Evolutionary conservation across 2,113 vertebrate genomes (phyloP), one percentile per base, ranked within the genome.

Genomic region (Semicossyphus pulcher): DNA sequence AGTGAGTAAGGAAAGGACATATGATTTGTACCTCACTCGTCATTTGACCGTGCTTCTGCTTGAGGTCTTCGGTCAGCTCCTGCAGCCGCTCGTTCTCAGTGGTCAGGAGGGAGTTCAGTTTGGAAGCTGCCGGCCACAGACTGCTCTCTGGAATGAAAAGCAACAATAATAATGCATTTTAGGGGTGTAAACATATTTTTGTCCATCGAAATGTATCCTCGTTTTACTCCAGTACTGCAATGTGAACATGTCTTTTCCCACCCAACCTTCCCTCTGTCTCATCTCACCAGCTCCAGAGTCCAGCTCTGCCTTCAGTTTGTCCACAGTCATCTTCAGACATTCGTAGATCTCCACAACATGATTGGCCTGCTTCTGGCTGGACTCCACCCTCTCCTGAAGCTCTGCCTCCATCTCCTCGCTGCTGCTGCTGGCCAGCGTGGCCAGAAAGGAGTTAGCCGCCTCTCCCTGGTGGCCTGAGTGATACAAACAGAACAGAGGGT

Each of bases 331-430:
- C 86, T 95, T 96, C 23, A 99, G 81, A 53, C 93, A 93, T 80
- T 96, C 95, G 1, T 96, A 99, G 57, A 97, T 94, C 0, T 94
- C 95, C 36, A 95, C 94, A 47, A 97, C 95, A 32, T 94, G 96
- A 41, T 89, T 92, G 54, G 96, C 95, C 37, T 96, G 96, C 71
- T 95, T 94, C 21, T 93, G 92, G 53, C 97, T 98, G 7, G 95
- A 97, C 84, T 98, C 96, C 57, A 98, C 95, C 2, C 95, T 93
- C 73, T 97, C 97, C 89, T 97, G 95, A 32, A 99, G 91, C 90
- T 97, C 97, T 9, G 95, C 95, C 44, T 99, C 97, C 92, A 99
- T 99, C 91, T 99, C 97, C 63, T 99, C 98, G 48, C 95, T 98
- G 86, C 93, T 97, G 91, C 96, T 99, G 88, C 97, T 98, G 21